Evolutionary conservation across 2,797 vertebrate species (phyloP).

Genomic region (Mionectes olivaceus): DNA sequence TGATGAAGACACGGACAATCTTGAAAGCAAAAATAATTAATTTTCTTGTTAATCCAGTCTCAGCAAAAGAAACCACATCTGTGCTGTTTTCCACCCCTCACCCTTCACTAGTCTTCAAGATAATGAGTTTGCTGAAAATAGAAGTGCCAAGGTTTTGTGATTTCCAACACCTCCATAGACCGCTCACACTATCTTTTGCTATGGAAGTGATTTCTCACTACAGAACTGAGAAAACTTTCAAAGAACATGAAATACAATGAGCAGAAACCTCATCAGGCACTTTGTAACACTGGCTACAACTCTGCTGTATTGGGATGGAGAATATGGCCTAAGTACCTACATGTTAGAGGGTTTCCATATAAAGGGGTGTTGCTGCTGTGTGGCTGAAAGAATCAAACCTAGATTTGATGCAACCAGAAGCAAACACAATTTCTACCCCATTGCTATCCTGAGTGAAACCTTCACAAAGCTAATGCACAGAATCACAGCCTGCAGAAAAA

Average conservation of each 20-base stretch:
- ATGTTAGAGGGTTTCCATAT: neutral
- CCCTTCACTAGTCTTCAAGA: neutral
- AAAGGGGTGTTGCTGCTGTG: accelerated
- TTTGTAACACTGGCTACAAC: neutral
- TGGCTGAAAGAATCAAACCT: neutral
- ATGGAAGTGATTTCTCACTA: neutral
- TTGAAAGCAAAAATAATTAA: neutral
- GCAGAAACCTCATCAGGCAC: neutral
- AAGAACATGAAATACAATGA: neutral
- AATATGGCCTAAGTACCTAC: neutral
- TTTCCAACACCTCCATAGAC: neutral
- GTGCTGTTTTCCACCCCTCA: neutral
- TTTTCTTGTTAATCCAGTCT: neutral
- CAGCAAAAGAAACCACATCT: neutral
- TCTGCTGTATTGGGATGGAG: neutral
- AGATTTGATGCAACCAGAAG: neutral
- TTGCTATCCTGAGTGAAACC: neutral
- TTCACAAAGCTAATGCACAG: neutral
- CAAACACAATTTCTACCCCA: neutral
- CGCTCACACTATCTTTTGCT: neutral
- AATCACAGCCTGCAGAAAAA: neutral
- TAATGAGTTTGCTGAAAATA: neutral
- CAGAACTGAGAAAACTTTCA: neutral
- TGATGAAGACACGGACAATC: neutral
- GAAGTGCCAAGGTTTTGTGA: neutral